Base-by-base conservation (phyloP, 2,797 vertebrate genomes). In the Poecilia velifera region DNA sequence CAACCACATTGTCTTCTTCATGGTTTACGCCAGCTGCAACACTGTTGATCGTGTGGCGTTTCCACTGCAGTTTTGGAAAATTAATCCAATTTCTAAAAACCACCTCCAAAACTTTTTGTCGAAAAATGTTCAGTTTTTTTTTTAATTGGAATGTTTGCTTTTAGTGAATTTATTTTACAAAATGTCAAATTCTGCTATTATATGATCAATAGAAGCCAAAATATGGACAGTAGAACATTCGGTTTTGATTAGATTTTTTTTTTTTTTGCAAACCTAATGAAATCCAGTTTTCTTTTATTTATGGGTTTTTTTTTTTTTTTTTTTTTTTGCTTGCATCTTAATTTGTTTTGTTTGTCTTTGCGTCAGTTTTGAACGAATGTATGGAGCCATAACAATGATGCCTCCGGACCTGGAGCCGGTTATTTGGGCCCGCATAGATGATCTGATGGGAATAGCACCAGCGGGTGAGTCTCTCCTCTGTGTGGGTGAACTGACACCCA, bases 311-410 rank as follows among this genome's bases (percentile, higher is more conserved):
- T 31, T 31, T 31, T 31, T 39, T 34, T 71, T 45, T 36, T 85
- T 93, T 49, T 18, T 34, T 34, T 84, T 93, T 59, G 49, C 46
- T 64, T 76, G 16, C 25, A 25, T 13, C 2, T 46, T 59, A 13
- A 8, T 55, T 53, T 68, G 4, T 53, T 49, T 28, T 6, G 1
- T 9, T 41, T 64, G 53, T 57, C 25, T 8, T 46, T 41, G 12
- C 12, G 0, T 39, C 82, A 96, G 95, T 43, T 85, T 94, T 51
- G 62, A 64, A 41, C 84, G 78, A 39, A 51, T 96, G 20, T 86
- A 93, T 4, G 2, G 0, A 18, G 83, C 79, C 66, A 28, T 93
- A 34, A 53, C 76, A 1, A 49, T 49, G 12, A 51, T 92, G 20
- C 51, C 82, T 14, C 70, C 4, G 6, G 49, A 81, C 25, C 0